phyloP scores from a whole-genome alignment of 2,888 invertebrate genomes.

The Epirrhoe alternata region DNA sequence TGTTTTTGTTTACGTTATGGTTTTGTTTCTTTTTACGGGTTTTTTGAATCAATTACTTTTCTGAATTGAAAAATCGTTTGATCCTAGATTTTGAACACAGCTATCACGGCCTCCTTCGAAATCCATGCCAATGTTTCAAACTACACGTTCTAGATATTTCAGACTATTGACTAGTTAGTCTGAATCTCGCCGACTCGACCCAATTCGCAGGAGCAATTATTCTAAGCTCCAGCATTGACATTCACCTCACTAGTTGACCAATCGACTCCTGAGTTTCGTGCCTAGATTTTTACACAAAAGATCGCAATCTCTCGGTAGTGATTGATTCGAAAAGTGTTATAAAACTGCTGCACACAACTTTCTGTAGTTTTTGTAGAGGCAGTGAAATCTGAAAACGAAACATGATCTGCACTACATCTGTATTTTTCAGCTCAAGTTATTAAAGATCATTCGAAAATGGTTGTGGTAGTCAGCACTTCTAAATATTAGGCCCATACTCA shows the following conservation, averaged over 20 bases:
- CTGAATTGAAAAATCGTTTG: too few relatives aligned
- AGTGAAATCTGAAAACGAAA: too few relatives aligned
- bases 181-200: background rate
- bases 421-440: too few relatives aligned
- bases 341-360: background rate
- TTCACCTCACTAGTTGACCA: background rate
- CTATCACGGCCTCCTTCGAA: background rate
- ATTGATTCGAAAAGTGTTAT: background rate
- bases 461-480: too few relatives aligned
- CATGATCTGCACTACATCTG: too few relatives aligned
- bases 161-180: background rate
- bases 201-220: conserved; percentile 1
- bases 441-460: too few relatives aligned
- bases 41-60: too few relatives aligned
- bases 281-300: background rate
- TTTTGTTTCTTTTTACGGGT: too few relatives aligned
- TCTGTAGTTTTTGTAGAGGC: background rate
- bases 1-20: too few relatives aligned
- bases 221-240: background rate
- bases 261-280: background rate
- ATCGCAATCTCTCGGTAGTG: background rate
- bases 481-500: too few relatives aligned
- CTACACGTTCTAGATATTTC: background rate
- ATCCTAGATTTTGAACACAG: too few relatives aligned
- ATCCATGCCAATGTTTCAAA: background rate